A percentile compares a stretch with the other conserved stretches of the same genome.
Conservation (phyloP, 2,888 invertebrate species). For the Luperina nickerlii region DNA sequence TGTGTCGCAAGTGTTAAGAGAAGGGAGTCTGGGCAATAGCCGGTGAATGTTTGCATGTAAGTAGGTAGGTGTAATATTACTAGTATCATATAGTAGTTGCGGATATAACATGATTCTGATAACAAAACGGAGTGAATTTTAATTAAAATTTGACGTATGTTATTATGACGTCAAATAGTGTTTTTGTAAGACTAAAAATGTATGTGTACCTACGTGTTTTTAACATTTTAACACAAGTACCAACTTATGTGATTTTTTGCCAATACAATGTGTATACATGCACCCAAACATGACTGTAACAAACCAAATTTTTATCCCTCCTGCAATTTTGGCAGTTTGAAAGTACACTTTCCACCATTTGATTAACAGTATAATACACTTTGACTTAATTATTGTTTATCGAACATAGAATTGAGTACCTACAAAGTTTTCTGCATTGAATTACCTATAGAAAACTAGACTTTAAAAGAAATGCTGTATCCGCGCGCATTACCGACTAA, state of each 20-base stretch:
- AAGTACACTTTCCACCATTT: neutral
- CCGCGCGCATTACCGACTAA: neutral
- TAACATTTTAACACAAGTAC: too few species aligned
- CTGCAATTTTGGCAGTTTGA: neutral
- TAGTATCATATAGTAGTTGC: neutral
- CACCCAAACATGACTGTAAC: neutral
- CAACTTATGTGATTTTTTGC: neutral
- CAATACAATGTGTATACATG: neutral
- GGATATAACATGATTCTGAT: conserved; percentile 25
- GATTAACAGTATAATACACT: neutral
- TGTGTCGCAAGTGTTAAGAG: conserved; percentile 43
- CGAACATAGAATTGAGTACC: neutral
- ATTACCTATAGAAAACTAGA: neutral
- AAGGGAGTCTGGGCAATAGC: conserved; percentile 26
- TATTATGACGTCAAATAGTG: conserved; percentile 2
- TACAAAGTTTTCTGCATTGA: neutral
- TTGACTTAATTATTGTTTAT: too few species aligned
- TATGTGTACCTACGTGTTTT: neutral
- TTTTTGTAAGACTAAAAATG: neutral
- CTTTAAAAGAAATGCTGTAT: neutral
- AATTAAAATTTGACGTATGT: conserved; percentile 30
- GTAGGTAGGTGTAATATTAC: neutral
- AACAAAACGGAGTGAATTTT: conserved; percentile 24
- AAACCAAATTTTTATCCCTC: neutral
- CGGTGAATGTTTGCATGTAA: neutral